phyloP scores from a whole-genome alignment of 64 coral and sea anemone genomes.

The Stichodactyla helianthus region DNA sequence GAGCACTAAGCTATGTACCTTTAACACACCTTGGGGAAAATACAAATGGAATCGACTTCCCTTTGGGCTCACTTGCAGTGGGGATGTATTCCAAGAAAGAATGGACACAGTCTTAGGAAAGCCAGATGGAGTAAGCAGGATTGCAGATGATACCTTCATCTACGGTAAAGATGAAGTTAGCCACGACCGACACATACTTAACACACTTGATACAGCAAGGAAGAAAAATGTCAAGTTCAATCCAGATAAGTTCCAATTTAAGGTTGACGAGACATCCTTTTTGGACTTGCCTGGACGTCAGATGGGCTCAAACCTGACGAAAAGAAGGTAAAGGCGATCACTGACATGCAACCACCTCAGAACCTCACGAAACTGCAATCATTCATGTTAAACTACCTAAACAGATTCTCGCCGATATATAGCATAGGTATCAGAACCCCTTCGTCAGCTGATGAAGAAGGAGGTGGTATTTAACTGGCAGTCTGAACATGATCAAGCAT shows the following conservation, averaged over 20 bases:
- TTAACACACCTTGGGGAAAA: conserved; percentile 14
- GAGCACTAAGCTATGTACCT: not conserved
- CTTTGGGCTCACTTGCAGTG: not conserved
- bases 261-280: too few relatives aligned
- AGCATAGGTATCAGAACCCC: conserved; percentile 28
- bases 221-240: conserved; percentile 6
- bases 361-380: conserved; percentile 24
- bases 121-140: not conserved
- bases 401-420: not conserved
- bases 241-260: too few relatives aligned
- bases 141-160: not conserved
- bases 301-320: conserved; percentile 36
- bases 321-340: conserved; percentile 20
- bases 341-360: conserved; percentile 16
- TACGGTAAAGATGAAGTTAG: not conserved
- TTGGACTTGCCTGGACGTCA: not conserved
- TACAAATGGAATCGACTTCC: conserved; percentile 1
- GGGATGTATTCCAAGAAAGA: not conserved
- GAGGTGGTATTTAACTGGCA: conserved; percentile 52
- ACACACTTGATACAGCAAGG: not conserved
- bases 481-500: conserved; percentile 31
- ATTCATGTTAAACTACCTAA: conserved; percentile 23
- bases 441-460: conserved; percentile 40
- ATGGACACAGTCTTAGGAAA: not conserved
- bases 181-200: conserved; percentile 21